Evolutionary conservation across 1,140 invertebrate species (phyloP), one percentile per base, ranked within the genome.

Genomic region (Campoletis sonorensis): DNA sequence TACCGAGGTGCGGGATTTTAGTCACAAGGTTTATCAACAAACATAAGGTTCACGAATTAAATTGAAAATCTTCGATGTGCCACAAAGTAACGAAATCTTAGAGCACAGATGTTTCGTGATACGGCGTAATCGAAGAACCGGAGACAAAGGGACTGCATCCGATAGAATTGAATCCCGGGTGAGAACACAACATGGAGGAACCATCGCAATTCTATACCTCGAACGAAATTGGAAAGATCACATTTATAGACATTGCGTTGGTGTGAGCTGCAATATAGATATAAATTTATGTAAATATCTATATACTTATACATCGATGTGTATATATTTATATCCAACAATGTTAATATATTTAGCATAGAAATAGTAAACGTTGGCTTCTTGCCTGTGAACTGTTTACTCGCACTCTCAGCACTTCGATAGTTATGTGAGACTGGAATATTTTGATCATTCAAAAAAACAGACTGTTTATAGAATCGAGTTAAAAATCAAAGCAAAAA

Each of bases 311-410:
- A 13, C 1, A 45, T 13, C 5, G 40, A 13, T 11, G 1, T 8
- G 1, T 45, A 45, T 45, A 45, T 11, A 8, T 8, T 13, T 45
- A 45, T 45, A 45, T 0, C 5, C 13, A 13, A 45, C 8, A 4
- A 45, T 45, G 40, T 45, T 10, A 4, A 45, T 45, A 10, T 45
- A 45, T 45, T 45, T 45, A 45, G 40, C 40, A 45, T 45, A 15
- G 33, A 73, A 73, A 73, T 49, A 73, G 33, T 37, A 23, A 21
- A 58, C 54, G 54, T 73, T 73, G 71, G 37, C 71, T 73, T 16
- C 10, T 73, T 73, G 70, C 70, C 70, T 72, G 21, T 72, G 40
- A 72, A 72, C 70, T 11, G 33, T 73, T 73, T 73, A 45, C 11
- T 58, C 71, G 18, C 13, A 4, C 21, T 16, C 21, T 73, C 30